Evolutionary conservation across 2,797 vertebrate species (phyloP), one percentile per base, ranked within the genome.

Genomic region (Pantherophis vulpinus): DNA sequence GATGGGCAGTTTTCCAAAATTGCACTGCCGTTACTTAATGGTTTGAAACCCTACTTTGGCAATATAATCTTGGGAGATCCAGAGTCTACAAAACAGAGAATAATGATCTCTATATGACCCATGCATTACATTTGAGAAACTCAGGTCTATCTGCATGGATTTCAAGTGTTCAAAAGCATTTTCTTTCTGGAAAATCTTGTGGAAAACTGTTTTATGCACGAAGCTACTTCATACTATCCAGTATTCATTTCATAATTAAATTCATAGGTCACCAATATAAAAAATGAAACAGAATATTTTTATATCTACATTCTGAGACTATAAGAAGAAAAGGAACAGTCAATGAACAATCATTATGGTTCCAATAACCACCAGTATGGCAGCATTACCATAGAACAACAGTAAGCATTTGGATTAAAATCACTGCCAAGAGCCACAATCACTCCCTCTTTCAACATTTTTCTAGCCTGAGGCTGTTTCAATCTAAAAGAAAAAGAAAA

Each of bases 341-440:
- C 94, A 83, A 88, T 89, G 54, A 60, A 54, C 70, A 59, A 23
- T 37, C 27, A 59, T 93, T 95, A 58, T 51, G 37, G 56, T 0
- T 32, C 27, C 11, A 90, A 59, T 83, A 51, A 0, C 27, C 91
- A 83, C 11, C 5, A 91, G 55, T 18, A 93, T 42, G 18, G 87
- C 25, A 92, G 25, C 86, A 98, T 98, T 98, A 99, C 99, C 99
- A 99, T 99, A 58, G 99, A 99, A 97, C 98, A 99, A 96, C 99
- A 99, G 97, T 99, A 99, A 0, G 99, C 99, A 70, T 99, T 99
- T 2, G 99, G 99, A 97, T 99, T 99, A 96, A 99, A 99, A 97
- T 99, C 99, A 91, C 99, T 99, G 91, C 99, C 99, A 92, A 99
- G 98, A 86, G 99, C 98, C 55, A 99, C 98, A 37, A 99, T 98